Evolutionary conservation across 2,888 invertebrate genomes (phyloP).

Genomic region (Drosophila demipolita): DNA sequence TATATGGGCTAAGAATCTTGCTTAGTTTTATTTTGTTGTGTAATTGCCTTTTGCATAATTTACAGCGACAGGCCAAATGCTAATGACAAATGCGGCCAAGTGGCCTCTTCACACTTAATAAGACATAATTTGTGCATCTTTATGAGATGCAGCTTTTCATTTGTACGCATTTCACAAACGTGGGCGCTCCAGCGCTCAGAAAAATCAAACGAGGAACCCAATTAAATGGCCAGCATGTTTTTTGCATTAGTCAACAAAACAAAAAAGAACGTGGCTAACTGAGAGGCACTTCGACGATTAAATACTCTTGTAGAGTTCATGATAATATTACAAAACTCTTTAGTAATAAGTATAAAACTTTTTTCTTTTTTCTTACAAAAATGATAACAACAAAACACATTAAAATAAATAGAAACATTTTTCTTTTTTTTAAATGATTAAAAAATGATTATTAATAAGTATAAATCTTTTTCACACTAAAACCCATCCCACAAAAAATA

Average conservation of each 20-base stretch:
- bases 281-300: not conserved
- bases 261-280: not conserved
- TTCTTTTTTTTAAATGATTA: no score
- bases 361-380: no score
- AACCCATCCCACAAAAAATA: not conserved
- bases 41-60: slow-evolving; percentile 42
- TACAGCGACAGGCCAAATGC: slow-evolving; percentile 48
- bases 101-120: slow-evolving; percentile 76
- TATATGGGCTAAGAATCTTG: slow-evolving; percentile 9
- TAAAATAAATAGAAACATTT: no score
- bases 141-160: slow-evolving; percentile 55
- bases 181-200: slow-evolving; percentile 63
- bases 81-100: slow-evolving; percentile 63
- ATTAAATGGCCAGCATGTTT: slow-evolving; percentile 74
- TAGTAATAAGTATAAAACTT: no score
- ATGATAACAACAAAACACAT: no score
- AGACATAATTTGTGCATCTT: slow-evolving; percentile 75
- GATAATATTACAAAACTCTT: not conserved
- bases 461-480: no score
- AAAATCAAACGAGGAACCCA: slow-evolving; percentile 34
- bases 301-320: not conserved
- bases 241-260: slow-evolving; percentile 35
- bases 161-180: slow-evolving; percentile 35
- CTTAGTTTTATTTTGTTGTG: slow-evolving; percentile 12
- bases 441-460: no score